A percentile compares a stretch with the other conserved stretches of the same genome.
These are phyloP conservation scores for Electrophaes corylata DNA, from an alignment of 2,888 invertebrate species.

Conservation along the genomic window DNA sequence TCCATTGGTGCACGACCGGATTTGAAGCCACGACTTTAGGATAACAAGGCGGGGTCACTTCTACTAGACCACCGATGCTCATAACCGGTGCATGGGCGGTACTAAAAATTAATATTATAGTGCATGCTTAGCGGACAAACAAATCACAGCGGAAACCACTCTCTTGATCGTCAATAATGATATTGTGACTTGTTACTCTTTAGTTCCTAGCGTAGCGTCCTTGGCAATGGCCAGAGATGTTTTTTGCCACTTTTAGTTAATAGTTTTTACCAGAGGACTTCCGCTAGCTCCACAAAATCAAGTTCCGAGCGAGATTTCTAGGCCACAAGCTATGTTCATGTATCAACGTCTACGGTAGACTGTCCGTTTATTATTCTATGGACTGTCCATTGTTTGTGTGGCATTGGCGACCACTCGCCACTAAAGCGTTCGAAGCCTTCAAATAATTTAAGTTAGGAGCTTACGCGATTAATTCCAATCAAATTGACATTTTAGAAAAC, in stretches of 20 bases:
- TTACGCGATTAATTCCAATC: constrained; percentile 37
- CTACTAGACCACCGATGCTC: no score
- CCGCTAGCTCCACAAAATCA: background rate
- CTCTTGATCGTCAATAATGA: background rate
- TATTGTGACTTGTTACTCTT: background rate
- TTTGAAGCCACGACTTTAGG: no score
- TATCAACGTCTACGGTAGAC: constrained; percentile 54
- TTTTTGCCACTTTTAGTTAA: background rate
- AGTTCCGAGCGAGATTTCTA: constrained; percentile 34
- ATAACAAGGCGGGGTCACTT: no score
- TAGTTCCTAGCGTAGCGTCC: no score
- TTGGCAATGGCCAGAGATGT: background rate
- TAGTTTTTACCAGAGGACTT: background rate
- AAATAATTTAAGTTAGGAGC: constrained; percentile 46
- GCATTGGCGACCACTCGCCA: constrained; percentile 61
- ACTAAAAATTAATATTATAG: background rate
- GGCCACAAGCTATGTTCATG: constrained; percentile 46
- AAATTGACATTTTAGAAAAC: background rate
- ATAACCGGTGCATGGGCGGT: no score
- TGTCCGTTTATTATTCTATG: no score
- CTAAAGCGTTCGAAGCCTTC: constrained; percentile 63
- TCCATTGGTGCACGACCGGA: no score
- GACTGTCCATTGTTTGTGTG: constrained; percentile 63
- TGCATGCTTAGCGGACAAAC: constrained; percentile 1
- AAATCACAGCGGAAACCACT: background rate